Base-by-base conservation (phyloP, 2,797 vertebrate genomes). In the Ispidina lecontei region DNA sequence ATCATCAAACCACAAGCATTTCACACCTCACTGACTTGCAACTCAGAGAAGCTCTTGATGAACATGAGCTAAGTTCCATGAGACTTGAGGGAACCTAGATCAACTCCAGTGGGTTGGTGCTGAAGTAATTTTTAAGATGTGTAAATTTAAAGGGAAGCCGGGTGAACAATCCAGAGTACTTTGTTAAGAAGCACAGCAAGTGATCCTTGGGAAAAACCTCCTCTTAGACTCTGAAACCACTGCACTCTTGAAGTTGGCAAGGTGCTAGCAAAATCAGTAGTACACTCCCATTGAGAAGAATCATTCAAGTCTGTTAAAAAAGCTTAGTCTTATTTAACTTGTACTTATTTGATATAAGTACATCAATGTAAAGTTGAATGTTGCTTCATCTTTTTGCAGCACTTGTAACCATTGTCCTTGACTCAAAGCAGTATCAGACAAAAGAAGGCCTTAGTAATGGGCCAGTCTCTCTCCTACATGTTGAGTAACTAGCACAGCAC, bases 1-100 rank as follows among this genome's bases (percentile, higher is more conserved):
- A 91, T 96, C 95, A 90, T 80, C 93, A 94, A 96, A 94, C 94
- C 96, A 93, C 93, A 90, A 96, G 96, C 90, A 94, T 96, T 96
- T 95, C 95, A 96, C 96, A 95, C 95, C 96, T 96, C 95, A 93
- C 95, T 95, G 95, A 94, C 95, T 96, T 96, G 94, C 93, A 95
- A 89, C 91, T 95, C 93, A 91, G 90, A 91, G 92, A 95, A 96
- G 94, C 94, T 94, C 94, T 74, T 91, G 95, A 94, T 62, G 95
- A 95, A 95, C 94, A 82, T 46, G 90, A 95, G 62, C 51, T 96
- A 71, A 91, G 91, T 75, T 96, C 93, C 94, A 91, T 87, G 88
- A 95, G 95, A 93, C 93, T 94, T 93, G 93, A 90, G 93, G 93
- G 94, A 96, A 95, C 90, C 47, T 89, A 77, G 86, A 96, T 94